Percentiles rank a stretch among this genome's conserved stretches.
Conservation (phyloP, 2,113 vertebrate genomes). For the Phalacrocorax aristotelis region DNA sequence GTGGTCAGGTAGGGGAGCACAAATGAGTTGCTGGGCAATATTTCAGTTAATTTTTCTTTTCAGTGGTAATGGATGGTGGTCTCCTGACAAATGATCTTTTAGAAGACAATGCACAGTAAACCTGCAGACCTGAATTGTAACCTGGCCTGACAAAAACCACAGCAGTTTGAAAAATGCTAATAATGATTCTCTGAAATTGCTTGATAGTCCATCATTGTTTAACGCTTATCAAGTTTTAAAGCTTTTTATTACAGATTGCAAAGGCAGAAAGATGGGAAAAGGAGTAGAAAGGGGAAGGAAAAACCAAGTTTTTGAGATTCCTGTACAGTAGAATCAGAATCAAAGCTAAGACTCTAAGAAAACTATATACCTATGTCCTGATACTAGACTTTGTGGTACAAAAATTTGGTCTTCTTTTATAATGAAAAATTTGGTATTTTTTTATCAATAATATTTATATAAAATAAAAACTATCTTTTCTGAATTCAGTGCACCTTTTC, state of each 20-base stretch:
- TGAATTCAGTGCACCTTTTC: neutral
- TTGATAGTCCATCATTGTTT: neutral
- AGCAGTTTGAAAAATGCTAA: neutral
- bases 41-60: neutral
- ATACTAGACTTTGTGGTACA: neutral
- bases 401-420: neutral
- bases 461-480: neutral
- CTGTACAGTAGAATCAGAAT: neutral
- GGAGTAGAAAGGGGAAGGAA: neutral
- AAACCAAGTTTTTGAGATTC: neutral
- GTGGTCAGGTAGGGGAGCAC: neutral
- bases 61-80: neutral
- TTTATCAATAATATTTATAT: neutral
- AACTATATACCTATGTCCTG: neutral
- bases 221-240: neutral
- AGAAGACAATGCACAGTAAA: neutral
- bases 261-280: neutral
- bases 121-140: neutral
- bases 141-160: neutral
- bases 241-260: neutral
- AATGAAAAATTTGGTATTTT: neutral
- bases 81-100: neutral
- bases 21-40: neutral
- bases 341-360: neutral
- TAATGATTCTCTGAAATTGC: neutral